phyloP scores from a whole-genome alignment of 1,140 invertebrate genomes.

The Drosophila ohnishii region DNA sequence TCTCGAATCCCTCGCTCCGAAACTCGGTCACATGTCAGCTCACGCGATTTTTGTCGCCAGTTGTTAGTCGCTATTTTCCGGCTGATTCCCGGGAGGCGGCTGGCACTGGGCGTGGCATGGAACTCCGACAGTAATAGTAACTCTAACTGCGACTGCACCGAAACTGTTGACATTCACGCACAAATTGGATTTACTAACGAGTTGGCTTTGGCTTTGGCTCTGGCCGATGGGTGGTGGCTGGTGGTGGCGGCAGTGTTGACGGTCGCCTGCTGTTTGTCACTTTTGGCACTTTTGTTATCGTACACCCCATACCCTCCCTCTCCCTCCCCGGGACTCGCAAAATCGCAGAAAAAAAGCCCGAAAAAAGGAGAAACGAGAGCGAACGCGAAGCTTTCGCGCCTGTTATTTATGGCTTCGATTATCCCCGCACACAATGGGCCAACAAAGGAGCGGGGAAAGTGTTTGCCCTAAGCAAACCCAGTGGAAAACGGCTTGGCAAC shows the following conservation, averaged over 20 bases:
- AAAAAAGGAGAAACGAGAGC: constrained; percentile 3
- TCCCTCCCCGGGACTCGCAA: constrained; percentile 3
- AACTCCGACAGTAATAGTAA: constrained; percentile 31
- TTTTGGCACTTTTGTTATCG: constrained; percentile 80
- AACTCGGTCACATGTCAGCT: constrained; percentile 62
- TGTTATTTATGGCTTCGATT: constrained; percentile 82
- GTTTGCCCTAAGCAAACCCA: constrained; percentile 64
- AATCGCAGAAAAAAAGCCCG: constrained; percentile 17
- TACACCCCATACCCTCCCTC: constrained; percentile 4
- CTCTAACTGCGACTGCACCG: constrained; percentile 54
- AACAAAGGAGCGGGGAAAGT: constrained; percentile 67
- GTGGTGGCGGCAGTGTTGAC: constrained; percentile 38
- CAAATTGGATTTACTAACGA: constrained; percentile 80
- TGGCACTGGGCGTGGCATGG: constrained; percentile 7
- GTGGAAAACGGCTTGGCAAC: constrained; percentile 60
- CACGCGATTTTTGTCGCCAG: constrained; percentile 56
- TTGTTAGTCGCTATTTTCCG: constrained; percentile 24
- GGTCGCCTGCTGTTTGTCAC: constrained; percentile 78
- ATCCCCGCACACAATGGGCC: constrained; percentile 73
- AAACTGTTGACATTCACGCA: constrained; percentile 79
- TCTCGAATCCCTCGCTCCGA: constrained; percentile 3
- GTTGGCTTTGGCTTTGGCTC: constrained; percentile 54
- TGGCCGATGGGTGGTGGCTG: not conserved
- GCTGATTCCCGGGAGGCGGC: not conserved
- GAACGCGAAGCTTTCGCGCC: constrained; percentile 67